Base-by-base conservation (phyloP, 2,888 invertebrate genomes). In the Pristionchus japonicus region DNA sequence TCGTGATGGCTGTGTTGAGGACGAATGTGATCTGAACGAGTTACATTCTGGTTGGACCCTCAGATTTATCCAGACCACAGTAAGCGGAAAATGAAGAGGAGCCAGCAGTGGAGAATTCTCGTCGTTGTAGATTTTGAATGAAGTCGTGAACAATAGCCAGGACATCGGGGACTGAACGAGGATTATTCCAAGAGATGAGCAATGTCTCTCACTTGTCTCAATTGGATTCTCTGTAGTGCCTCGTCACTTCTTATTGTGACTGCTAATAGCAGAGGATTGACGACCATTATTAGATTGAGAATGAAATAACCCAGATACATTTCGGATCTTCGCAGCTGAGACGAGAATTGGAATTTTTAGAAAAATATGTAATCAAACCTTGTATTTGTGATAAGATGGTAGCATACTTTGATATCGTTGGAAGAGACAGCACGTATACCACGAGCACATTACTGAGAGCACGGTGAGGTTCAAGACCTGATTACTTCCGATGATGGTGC, bases 71-170 rank as follows among this genome's bases (percentile, higher is more conserved):
- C n/a, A 47, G 2, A 77, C 77, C 15, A 77, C 47, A 27, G 77
- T 77, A 6, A 77, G n/a, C 1, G 77, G 77, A 4, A 77, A 77
- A n/a, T 77, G 77, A 27, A 77, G 47, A 77, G 77, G 77, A 6
- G 43, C 43, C 15, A 77, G 77, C 13, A 77, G 20, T 7, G 77
- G 77, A n/a, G 77, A 77, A 47, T 77, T 77, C 23, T 40, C 40
- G n/a, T 77, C 77, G 20, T 40, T 77, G 77, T 77, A 77, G 77
- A 77, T 77, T 77, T 77, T 77, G 77, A 77, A 77, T 23, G 77
- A 77, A 47, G 43, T 43, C 43, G 77, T 77, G 6, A 11, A 47
- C 9, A 77, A 23, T 4, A 74, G 67, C 67, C 67, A 67, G 1
- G 34, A 11, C 67, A 67, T 67, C 1, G 31, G 7, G 0, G 67